Evolutionary conservation across 1,140 invertebrate genomes (phyloP).

Genomic region (Dufourea novaeangliae): DNA sequence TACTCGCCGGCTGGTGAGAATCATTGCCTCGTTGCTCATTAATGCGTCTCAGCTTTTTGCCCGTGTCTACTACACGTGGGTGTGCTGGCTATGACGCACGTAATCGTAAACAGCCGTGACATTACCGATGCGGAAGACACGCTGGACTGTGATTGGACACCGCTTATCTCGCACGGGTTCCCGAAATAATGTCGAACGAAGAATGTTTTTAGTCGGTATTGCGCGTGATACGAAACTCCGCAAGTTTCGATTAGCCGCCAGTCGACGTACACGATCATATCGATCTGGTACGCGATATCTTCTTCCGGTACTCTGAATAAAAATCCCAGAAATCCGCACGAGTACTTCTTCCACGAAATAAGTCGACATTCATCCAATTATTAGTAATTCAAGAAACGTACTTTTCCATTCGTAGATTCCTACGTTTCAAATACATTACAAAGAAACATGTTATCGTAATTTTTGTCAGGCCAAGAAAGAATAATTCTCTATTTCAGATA

Average conservation of each 20-base stretch:
- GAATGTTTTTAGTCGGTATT: background rate
- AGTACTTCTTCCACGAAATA: no score
- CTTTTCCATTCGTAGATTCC: no score
- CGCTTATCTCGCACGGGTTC: slow-evolving; percentile 23
- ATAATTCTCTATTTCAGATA: no score
- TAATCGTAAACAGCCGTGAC: slow-evolving; percentile 57
- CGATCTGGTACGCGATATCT: background rate
- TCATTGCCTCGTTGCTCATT: slow-evolving; percentile 31
- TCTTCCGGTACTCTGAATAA: background rate
- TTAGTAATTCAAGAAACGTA: no score
- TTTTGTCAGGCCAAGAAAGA: no score
- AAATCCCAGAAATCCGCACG: no score
- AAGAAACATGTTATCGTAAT: no score
- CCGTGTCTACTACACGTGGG: slow-evolving; percentile 39
- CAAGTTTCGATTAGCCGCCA: background rate
- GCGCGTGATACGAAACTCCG: background rate
- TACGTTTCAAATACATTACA: no score
- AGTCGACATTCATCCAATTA: no score
- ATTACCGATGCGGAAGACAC: slow-evolving; percentile 43
- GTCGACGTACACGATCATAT: background rate
- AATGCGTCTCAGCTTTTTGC: slow-evolving; percentile 34
- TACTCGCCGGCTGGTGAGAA: slow-evolving; percentile 33
- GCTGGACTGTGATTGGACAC: slow-evolving; percentile 22
- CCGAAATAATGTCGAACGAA: slow-evolving; percentile 5
- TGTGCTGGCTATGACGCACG: slow-evolving; percentile 33